A percentile compares a stretch with the other conserved stretches of the same genome.
Conservation (phyloP, 2,888 invertebrate genomes). For the Fissipunctia ypsillon region DNA sequence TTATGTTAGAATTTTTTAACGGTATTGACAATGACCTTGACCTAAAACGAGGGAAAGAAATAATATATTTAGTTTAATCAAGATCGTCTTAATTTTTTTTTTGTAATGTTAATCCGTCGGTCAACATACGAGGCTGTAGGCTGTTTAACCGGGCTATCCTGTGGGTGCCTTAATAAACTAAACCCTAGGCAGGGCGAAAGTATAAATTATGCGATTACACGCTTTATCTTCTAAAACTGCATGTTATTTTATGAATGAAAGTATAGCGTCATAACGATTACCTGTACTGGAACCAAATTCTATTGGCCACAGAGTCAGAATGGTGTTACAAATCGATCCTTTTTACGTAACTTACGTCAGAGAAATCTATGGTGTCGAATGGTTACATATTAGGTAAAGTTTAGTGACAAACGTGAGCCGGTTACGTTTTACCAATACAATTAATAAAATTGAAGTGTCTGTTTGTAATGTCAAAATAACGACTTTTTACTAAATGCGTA, state of each 20-base stretch:
- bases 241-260: not conserved
- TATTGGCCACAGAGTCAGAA: not conserved
- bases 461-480: no score
- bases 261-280: not conserved
- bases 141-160: not conserved
- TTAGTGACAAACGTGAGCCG: not conserved
- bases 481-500: no score
- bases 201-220: not conserved
- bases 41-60: conserved; percentile 54
- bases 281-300: not conserved
- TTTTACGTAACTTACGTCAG: not conserved
- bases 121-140: not conserved
- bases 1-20: conserved; percentile 16
- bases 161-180: not conserved
- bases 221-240: not conserved
- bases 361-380: not conserved
- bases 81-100: not conserved
- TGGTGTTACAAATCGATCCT: not conserved
- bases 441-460: no score
- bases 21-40: conserved; percentile 68
- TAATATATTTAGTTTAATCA: not conserved
- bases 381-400: not conserved
- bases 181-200: not conserved
- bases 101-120: not conserved
- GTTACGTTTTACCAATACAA: no score